Base-by-base conservation (phyloP, 2,113 vertebrate genomes). In the Nettapus auritus region DNA sequence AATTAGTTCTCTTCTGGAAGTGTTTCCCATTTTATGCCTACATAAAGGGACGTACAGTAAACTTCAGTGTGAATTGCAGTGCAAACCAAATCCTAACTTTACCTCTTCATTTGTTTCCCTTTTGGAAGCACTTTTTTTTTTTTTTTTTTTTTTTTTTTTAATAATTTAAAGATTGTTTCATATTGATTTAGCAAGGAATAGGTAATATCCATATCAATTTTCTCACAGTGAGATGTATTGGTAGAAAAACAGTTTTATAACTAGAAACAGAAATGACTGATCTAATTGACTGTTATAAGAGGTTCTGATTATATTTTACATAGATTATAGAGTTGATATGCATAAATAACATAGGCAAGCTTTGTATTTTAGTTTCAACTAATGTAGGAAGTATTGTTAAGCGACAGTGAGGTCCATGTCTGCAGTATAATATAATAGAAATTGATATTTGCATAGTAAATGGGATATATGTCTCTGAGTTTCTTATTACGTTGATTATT, bases 181-280 rank as follows among this genome's bases (percentile, higher is more conserved):
- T 85, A 93, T 93, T 73, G 81, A 92, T 94, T 96, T 89, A 94
- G 86, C 77, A 85, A 90, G 83, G 77, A 87, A 87, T 80, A 94
- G 40, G 88, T 82, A 96, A 93, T 48, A 94, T 57, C 53, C 36
- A 8, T 82, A 93, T 71, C 86, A 86, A 76, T 96, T 95, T 96
- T 94, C 90, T 93, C 82, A 56, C 56, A 91, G 69, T 44, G 40
- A 84, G 62, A 93, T 21, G 42, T 73, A 56, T 59, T 64, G 46
- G 60, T 90, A 87, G 86, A 91, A 94, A 92, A 93, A 29, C 34
- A 81, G 46, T 67, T 91, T 82, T 92, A 59, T 81, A 96, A 90
- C 88, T 82, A 86, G 81, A 83, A 96, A 92, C 77, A 92, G 38
- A 91, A 95, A 92, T 95, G 38, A 90, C 69, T 62, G 67, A 90